Base-by-base conservation (phyloP, 1,140 invertebrate species). In the Cryptotermes secundus region DNA sequence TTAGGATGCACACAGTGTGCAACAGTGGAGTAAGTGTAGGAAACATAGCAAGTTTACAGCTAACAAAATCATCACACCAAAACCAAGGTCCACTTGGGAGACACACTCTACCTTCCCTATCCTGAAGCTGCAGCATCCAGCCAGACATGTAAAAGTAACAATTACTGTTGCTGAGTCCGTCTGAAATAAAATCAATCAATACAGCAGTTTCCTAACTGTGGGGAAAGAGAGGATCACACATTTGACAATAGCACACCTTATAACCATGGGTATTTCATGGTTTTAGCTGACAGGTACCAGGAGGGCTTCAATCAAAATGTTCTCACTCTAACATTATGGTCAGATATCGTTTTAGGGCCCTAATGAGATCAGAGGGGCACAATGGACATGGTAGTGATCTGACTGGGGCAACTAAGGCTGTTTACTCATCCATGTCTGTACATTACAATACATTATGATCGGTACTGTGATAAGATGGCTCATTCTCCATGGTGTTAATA, bases 81-180 rank as follows among this genome's bases (percentile, higher is more conserved):
- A 91, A 86, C 93, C 88, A 89, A 94, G 90, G 90, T 94, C 93
- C 90, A 89, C 90, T 84, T 89, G 86, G 89, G 88, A 90, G 89
- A 92, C 92, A 90, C 91, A 93, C 91, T 93, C 91, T 94, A 94
- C 93, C 93, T 94, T 93, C 90, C 93, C 93, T 90, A 93, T 93
- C 91, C 92, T 92, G 90, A 93, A 92, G 91, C 93, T 94, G 87
- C 82, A 87, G 85, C 87, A 86, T 83, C 83, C 80, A 86, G 81
- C 79, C 85, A 86, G 85, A 85, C 85, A 86, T 86, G 86, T 86
- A 88, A 86, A 86, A 83, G 49, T 53, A 34, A 85, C 45, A 45
- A 72, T 22, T 82, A 59, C 35, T 38, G 26, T 22, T 26, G 80
- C 35, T 59, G 22, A 72, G 26, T 45, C 14, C 10, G 22, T 26